Conservation (phyloP, 2,888 invertebrate genomes). For the Drymonia ruficornis region DNA sequence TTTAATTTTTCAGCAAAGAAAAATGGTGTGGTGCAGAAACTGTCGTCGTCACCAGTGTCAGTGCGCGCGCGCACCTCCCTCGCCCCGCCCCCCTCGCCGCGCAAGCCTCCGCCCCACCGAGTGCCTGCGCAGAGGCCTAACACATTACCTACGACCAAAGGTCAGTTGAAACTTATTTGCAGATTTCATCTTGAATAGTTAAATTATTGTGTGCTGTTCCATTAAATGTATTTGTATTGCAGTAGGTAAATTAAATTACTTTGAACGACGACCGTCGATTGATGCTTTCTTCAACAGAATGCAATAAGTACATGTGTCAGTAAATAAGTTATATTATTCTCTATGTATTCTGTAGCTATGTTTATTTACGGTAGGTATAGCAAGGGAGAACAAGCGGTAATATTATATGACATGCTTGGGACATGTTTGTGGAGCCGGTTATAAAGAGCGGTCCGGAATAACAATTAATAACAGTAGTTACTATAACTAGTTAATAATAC, state of each 20-base stretch:
- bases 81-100: slow-evolving; percentile 72
- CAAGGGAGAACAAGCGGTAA: too few species aligned
- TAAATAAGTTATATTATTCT: too few species aligned
- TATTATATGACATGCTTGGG: too few species aligned
- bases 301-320: too few species aligned
- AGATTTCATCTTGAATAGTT: background rate
- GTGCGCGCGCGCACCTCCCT: slow-evolving; percentile 72
- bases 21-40: slow-evolving; percentile 78
- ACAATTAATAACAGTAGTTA: background rate
- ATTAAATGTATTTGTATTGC: background rate
- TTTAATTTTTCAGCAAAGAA: slow-evolving; percentile 69
- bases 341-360: too few species aligned
- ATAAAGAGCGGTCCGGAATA: background rate
- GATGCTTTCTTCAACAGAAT: too few species aligned
- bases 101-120: slow-evolving; percentile 70
- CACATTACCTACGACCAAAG: slow-evolving; percentile 74
- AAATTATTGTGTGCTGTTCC: background rate
- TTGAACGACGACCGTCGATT: too few species aligned
- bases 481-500: too few species aligned
- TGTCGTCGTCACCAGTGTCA: slow-evolving; percentile 75
- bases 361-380: too few species aligned
- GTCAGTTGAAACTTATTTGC: slow-evolving; percentile 44
- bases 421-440: background rate
- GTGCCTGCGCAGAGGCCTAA: slow-evolving; percentile 72
- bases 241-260: background rate